Evolutionary conservation across 2,797 vertebrate genomes (phyloP).

Genomic region (Pangasius larnaudii): DNA sequence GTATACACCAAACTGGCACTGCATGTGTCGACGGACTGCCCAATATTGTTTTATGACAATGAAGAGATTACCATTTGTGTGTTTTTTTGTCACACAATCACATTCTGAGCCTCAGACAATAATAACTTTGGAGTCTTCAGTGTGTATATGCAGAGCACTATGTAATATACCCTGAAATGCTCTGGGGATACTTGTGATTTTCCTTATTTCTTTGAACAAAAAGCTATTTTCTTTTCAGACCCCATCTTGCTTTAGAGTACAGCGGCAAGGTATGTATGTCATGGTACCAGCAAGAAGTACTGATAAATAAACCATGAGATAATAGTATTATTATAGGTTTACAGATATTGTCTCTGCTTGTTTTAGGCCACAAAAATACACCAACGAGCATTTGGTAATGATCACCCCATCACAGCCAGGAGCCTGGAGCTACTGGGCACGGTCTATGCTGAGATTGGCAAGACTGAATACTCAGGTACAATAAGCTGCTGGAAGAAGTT

Average conservation of each 20-base stretch:
- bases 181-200: neutral
- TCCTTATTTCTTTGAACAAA: neutral
- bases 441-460: slow-evolving; percentile 81
- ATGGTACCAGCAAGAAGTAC: neutral
- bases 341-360: neutral
- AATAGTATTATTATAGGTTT: neutral
- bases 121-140: neutral
- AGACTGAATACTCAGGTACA: slow-evolving; percentile 82
- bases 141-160: neutral
- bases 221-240: slow-evolving; percentile 66
- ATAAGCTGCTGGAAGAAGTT: neutral
- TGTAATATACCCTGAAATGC: neutral
- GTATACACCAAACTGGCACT: neutral
- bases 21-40: neutral
- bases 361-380: slow-evolving; percentile 81
- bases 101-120: neutral
- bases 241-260: slow-evolving; percentile 82
- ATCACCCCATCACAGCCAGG: slow-evolving; percentile 79
- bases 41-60: neutral
- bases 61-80: neutral
- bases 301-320: slow-evolving; percentile 5
- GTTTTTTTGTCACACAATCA: neutral
- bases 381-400: slow-evolving; percentile 79
- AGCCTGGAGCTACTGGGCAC: slow-evolving; percentile 82
- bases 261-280: slow-evolving; percentile 77